Base-by-base conservation (phyloP, 37 sponge, comb jelly and placozoan species). In the Spongia lamella region DNA sequence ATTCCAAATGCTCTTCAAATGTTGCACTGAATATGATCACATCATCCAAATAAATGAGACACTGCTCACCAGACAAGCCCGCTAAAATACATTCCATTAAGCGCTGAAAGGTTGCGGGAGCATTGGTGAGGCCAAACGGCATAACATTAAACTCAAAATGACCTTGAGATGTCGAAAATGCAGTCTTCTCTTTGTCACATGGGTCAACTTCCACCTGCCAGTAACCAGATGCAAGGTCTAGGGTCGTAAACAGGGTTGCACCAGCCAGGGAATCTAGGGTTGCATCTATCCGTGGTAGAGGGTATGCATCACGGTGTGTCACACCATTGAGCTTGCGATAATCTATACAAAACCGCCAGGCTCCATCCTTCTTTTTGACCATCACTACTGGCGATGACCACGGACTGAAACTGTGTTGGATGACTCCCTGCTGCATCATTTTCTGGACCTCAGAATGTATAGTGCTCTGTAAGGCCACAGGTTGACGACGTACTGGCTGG, bases 1-100 rank as follows among this genome's bases (percentile, higher is more conserved):
- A 16, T 7, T 2, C 32, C 35, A 71, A 30, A 32, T 71, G 72
- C 7, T 71, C 55, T 4, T 51, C 36, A 49, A 50, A 50, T 1
- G 29, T 71, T 3, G 4, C 15, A 4, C 72, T 33, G 17, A 71
- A 9, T 2, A 71, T 27, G 72, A 49, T 50, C 13, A 49, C 25
- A 21, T 71, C 72, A 71, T 71, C 72, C 30, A 71, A 53, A 25
- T 71, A 71, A 21, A 71, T 55, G 26, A 71, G 72, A 49, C 55
- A 71, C 14, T 20, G 1, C 17, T 14, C 13, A 53, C 72, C 47
- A 7, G 27, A 19, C 14, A 26, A 11, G 2, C 56, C 72, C 27
- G 54, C 27, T 32, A 71, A 50, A 1, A 50, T 53, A 7, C 19
- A 17, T 14, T 53, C 31, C 53, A 71, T 71, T 21, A 71, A 26